Conservation (phyloP, 2,797 vertebrate genomes). For the Gephyroberyx darwinii region DNA sequence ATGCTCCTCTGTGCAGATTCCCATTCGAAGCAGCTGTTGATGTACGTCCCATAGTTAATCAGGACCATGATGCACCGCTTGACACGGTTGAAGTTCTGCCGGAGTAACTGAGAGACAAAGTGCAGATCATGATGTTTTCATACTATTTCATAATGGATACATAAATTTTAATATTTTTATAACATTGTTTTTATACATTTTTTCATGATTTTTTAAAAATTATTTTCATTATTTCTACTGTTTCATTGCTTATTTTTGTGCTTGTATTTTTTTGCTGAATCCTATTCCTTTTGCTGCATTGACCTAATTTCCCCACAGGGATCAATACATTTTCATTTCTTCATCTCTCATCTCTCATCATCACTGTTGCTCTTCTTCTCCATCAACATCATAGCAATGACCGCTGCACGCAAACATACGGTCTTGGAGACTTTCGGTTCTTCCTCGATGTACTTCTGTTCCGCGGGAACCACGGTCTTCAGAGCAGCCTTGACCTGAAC, state of each 20-base stretch:
- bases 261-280: too few species aligned
- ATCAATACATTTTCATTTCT: too few species aligned
- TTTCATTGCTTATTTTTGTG: too few species aligned
- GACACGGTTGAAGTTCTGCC: slow-evolving; percentile 89
- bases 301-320: too few species aligned
- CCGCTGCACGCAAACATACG: slow-evolving; percentile 70
- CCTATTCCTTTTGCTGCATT: too few species aligned
- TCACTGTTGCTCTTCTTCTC: not conserved
- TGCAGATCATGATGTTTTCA: not conserved
- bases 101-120: slow-evolving; percentile 80
- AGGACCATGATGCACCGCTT: slow-evolving; percentile 90
- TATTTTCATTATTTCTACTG: too few species aligned
- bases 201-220: too few species aligned
- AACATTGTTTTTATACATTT: too few species aligned
- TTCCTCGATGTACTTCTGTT: slow-evolving; percentile 96
- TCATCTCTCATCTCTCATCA: too few species aligned
- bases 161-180: too few species aligned
- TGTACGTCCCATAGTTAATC: slow-evolving; percentile 83
- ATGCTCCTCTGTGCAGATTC: slow-evolving; percentile 90
- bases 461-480: slow-evolving; percentile 88
- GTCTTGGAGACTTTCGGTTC: slow-evolving; percentile 95
- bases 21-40: slow-evolving; percentile 95
- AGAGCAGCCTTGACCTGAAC: slow-evolving; percentile 92
- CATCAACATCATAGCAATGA: not conserved
- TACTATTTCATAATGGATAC: too few species aligned